Conservation (phyloP, 2,113 vertebrate genomes). For the Apaloderma vittatum region DNA sequence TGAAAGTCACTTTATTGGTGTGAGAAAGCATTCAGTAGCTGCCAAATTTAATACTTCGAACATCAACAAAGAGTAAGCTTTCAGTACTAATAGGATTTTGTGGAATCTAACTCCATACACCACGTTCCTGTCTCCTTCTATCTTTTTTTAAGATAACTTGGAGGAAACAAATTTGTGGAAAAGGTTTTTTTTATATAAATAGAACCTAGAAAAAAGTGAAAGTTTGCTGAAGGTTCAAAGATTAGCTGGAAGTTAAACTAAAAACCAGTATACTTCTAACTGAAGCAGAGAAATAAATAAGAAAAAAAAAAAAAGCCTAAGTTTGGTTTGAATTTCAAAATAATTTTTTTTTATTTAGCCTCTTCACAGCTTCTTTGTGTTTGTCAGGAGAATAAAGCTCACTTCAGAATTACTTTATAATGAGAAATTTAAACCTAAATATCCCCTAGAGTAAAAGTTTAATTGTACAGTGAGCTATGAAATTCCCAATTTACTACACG, state of each 20-base stretch:
- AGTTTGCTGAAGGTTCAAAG: background rate
- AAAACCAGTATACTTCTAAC: background rate
- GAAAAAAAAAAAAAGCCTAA: background rate
- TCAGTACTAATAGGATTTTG: background rate
- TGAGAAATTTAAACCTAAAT: conserved; percentile 36
- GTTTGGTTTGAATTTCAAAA: background rate
- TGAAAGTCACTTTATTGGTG: background rate
- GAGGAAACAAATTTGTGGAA: background rate
- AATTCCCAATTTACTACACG: conserved; percentile 25
- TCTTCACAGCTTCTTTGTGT: background rate
- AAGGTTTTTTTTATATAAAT: background rate
- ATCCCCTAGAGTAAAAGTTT: conserved; percentile 3
- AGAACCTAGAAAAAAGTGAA: background rate
- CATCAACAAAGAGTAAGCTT: background rate
- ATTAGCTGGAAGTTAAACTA: background rate
- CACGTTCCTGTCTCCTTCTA: background rate
- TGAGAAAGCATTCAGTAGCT: background rate
- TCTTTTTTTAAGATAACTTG: background rate
- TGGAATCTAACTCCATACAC: background rate
- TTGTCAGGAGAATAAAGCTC: background rate
- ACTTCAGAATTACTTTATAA: conserved; percentile 20
- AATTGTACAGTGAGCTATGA: conserved; percentile 18
- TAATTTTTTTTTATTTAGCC: background rate
- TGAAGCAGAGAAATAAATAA: background rate
- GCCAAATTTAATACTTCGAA: conserved; percentile 1